These are phyloP conservation scores for Petrolisthes cinctipes DNA, from an alignment of 2,888 invertebrate genomes.

Conservation along the genomic window DNA sequence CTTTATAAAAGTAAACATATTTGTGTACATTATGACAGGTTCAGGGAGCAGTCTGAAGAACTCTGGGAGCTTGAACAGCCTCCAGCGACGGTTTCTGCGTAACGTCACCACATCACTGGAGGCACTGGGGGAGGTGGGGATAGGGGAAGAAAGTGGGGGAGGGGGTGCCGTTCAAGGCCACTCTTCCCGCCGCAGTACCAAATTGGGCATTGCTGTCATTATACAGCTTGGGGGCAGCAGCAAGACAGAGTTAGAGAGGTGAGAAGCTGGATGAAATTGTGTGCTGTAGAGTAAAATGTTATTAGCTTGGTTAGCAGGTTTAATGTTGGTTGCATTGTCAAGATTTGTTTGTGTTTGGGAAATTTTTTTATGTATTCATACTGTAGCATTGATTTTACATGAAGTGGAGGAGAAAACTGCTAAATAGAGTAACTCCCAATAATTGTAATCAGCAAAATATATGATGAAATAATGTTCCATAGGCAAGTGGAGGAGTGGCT, in stretches of 20 bases:
- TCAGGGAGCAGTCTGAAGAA: constrained; percentile 59
- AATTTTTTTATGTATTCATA: too few relatives aligned
- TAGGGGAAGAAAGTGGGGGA: neutral
- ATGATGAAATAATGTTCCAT: too few relatives aligned
- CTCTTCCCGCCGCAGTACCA: constrained; percentile 70
- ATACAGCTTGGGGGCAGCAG: constrained; percentile 74
- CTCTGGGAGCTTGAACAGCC: constrained; percentile 73
- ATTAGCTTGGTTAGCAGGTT: neutral
- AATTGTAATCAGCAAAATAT: too few relatives aligned
- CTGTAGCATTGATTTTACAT: too few relatives aligned
- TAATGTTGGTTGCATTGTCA: neutral
- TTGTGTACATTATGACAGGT: constrained; percentile 24
- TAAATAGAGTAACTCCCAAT: too few relatives aligned
- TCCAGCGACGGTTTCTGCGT: constrained; percentile 74
- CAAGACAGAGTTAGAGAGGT: constrained; percentile 16
- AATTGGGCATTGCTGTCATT: constrained; percentile 79
- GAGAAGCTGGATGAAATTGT: neutral
- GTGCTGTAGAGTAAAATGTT: neutral
- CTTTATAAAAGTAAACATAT: too few relatives aligned
- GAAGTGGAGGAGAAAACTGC: too few relatives aligned
- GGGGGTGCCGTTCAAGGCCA: neutral
- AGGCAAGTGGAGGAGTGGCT: constrained; percentile 78
- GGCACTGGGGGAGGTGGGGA: constrained; percentile 67
- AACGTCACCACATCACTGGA: constrained; percentile 74
- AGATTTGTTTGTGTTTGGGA: too few relatives aligned